These are phyloP conservation scores for Vanessa atalanta DNA, from an alignment of 1,140 invertebrate species.

Conservation along the genomic window DNA sequence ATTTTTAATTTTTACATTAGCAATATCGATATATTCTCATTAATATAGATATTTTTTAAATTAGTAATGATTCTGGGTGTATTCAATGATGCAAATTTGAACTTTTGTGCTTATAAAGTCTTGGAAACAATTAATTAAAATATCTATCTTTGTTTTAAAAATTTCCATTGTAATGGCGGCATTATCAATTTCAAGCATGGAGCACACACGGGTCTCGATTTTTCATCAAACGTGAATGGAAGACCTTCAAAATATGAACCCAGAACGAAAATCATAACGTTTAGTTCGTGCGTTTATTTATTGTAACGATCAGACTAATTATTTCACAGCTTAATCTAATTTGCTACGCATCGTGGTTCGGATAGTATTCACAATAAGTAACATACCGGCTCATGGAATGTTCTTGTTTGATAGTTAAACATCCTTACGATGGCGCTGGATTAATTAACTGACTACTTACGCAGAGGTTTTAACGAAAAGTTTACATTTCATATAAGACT, in stretches of 20 bases:
- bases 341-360: slow-evolving; percentile 53
- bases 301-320: slow-evolving; percentile 59
- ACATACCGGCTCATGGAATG: slow-evolving; percentile 27
- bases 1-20: slow-evolving; percentile 28
- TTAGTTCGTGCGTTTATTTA: slow-evolving; percentile 56
- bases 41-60: background rate
- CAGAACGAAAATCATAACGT: slow-evolving; percentile 34
- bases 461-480: background rate
- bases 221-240: slow-evolving; percentile 1
- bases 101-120: background rate
- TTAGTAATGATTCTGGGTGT: background rate
- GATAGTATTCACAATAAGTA: slow-evolving; percentile 37
- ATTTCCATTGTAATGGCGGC: background rate
- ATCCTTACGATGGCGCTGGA: slow-evolving; percentile 4
- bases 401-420: slow-evolving; percentile 16
- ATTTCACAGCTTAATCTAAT: slow-evolving; percentile 70
- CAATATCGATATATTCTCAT: background rate
- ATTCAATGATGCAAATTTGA: background rate
- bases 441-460: background rate
- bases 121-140: background rate
- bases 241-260: slow-evolving; percentile 32
- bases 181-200: slow-evolving; percentile 23
- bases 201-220: slow-evolving; percentile 8
- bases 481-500: background rate
- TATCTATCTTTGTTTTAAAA: slow-evolving; percentile 1